Percentiles rank a stretch among this genome's conserved stretches.
phyloP scores from a whole-genome alignment of 2,113 vertebrate species.

The Bungarus multicinctus region DNA sequence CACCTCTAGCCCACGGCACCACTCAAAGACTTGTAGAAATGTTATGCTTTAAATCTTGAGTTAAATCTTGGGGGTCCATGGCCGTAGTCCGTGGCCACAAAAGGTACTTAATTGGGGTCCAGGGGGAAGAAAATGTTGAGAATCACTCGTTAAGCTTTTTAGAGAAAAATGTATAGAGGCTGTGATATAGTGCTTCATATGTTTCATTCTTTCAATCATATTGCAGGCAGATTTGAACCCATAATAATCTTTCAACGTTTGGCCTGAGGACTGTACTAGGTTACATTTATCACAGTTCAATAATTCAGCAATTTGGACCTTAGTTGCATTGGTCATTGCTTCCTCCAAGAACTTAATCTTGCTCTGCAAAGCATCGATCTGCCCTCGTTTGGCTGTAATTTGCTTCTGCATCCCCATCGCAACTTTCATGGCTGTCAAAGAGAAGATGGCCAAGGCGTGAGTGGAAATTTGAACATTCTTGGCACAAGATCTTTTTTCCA shows the following conservation, averaged over 20 bases:
- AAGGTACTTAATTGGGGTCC: too few species aligned
- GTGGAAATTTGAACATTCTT: neutral
- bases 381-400: constrained; percentile 80
- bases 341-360: constrained; percentile 84
- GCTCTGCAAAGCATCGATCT: constrained; percentile 79
- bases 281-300: neutral
- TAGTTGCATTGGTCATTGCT: constrained; percentile 66
- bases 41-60: too few species aligned
- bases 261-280: neutral
- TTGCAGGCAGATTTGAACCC: neutral
- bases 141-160: neutral
- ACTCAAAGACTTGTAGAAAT: too few species aligned
- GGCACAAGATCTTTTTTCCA: neutral
- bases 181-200: neutral
- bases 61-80: too few species aligned
- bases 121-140: too few species aligned
- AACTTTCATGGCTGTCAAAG: constrained; percentile 74
- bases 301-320: constrained; percentile 65
- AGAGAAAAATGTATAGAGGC: neutral
- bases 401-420: constrained; percentile 83
- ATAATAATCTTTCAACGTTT: neutral
- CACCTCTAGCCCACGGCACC: too few species aligned
- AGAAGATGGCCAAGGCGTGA: neutral
- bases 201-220: neutral
- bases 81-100: too few species aligned